These are phyloP conservation scores for Dynastes grantii DNA, from an alignment of 2,888 invertebrate genomes.

Conservation along the genomic window DNA sequence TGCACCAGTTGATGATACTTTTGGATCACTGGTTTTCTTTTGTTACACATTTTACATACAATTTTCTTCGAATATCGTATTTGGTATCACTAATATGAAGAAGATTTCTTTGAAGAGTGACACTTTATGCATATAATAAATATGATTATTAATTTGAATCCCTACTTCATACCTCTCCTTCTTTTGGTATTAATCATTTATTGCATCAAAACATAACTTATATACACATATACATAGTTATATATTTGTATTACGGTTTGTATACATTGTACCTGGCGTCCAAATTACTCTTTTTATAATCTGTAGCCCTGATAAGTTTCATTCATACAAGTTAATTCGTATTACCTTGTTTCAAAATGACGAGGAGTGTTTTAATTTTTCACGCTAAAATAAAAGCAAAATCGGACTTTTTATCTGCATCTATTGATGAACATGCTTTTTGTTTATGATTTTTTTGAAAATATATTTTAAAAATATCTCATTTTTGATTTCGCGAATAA, in stretches of 20 bases:
- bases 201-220: no score
- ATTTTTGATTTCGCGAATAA: no score
- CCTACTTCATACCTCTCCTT: background rate
- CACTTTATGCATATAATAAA: background rate
- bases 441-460: no score
- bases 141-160: background rate
- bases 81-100: no score
- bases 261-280: background rate
- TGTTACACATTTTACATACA: slow-evolving; percentile 47
- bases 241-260: no score
- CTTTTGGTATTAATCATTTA: background rate
- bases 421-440: no score
- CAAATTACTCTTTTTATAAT: slow-evolving; percentile 29
- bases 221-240: no score
- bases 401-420: no score
- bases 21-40: slow-evolving; percentile 53
- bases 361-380: slow-evolving; percentile 59
- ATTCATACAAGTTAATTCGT: slow-evolving; percentile 68
- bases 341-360: slow-evolving; percentile 49
- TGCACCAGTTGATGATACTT: slow-evolving; percentile 68
- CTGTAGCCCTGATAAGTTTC: slow-evolving; percentile 61
- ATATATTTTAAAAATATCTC: no score
- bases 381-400: no score
- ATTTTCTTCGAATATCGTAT: slow-evolving; percentile 52
- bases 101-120: background rate